These are phyloP conservation scores for Cyanocitta stelleri DNA, from an alignment of 2,113 vertebrate species.

Conservation along the genomic window DNA sequence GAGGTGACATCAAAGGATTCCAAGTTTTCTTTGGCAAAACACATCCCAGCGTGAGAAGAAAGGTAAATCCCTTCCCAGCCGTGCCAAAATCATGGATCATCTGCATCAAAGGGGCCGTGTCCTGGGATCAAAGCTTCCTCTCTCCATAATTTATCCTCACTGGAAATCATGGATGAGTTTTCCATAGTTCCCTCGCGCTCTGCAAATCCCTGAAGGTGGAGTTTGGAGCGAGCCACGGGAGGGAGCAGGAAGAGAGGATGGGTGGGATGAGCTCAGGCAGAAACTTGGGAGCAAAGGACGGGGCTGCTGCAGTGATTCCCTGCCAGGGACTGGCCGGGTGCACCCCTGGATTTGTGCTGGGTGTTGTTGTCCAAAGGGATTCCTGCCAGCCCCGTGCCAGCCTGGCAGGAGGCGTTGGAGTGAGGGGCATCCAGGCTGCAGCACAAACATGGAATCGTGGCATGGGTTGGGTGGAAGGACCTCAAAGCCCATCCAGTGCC, in stretches of 20 bases:
- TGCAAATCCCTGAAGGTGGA: not conserved
- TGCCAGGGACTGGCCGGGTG: not conserved
- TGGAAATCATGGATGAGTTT: not conserved
- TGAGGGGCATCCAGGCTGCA: not conserved
- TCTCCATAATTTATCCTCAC: not conserved
- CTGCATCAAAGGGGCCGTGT: not conserved
- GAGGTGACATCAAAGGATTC: not conserved
- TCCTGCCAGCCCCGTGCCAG: not conserved
- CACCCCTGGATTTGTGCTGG: not conserved
- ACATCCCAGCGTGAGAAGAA: not conserved
- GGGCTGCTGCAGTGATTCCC: not conserved
- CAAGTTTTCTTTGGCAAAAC: not conserved
- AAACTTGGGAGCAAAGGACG: not conserved
- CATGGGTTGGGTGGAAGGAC: not conserved
- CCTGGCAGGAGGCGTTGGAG: not conserved
- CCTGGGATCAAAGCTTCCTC: not conserved
- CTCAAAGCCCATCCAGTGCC: not conserved
- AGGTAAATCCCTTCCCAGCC: not conserved
- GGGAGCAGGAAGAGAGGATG: not conserved
- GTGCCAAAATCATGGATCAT: not conserved
- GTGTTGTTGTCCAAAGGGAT: rapidly evolving
- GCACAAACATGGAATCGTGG: rapidly evolving
- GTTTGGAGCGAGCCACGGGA: rapidly evolving
- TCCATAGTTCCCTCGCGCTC: not conserved
- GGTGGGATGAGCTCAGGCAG: not conserved